Evolutionary conservation across 1,140 invertebrate genomes (phyloP), one percentile per base, ranked within the genome.

Genomic region (Ericerus pela): DNA sequence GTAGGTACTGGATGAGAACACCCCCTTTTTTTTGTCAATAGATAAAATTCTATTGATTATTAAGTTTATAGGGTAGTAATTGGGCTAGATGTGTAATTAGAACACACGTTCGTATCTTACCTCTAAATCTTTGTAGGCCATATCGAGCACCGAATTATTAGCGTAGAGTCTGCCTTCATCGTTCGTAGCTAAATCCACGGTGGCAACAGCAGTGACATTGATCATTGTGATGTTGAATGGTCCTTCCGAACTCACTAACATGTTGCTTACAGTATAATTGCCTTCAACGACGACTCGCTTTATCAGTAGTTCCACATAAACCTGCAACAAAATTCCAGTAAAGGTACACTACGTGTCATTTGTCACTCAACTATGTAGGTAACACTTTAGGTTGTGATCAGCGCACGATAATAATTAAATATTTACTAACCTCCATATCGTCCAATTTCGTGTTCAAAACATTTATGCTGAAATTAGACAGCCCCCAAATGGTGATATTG

Each of bases 61-160:
- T n/a, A n/a, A n/a, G n/a, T n/a, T n/a, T n/a, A n/a, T n/a, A n/a
- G n/a, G n/a, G n/a, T n/a, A n/a, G n/a, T n/a, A n/a, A n/a, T n/a
- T n/a, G n/a, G n/a, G n/a, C n/a, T n/a, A n/a, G n/a, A n/a, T n/a
- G n/a, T n/a, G n/a, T n/a, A n/a, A n/a, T n/a, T n/a, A n/a, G n/a
- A n/a, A n/a, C n/a, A n/a, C n/a, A n/a, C n/a, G n/a, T n/a, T n/a
- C n/a, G n/a, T n/a, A n/a, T 10, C 37, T 41, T 47, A 47, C 41
- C 18, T 77, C 70, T 53, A 90, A 86, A 24, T 79, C 79, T n/a
- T 72, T 72, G 59, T 88, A 88, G 0, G 74, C 77, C 22, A 90
- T 76, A 63, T 91, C 85, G 73, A 88, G 83, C 18, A 76, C 75
- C 36, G 88, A 86, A 38, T 84, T 75, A 62, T 85, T 77, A 1